Evolutionary conservation across 2,888 invertebrate species (phyloP).

Genomic region (Rapana venosa): DNA sequence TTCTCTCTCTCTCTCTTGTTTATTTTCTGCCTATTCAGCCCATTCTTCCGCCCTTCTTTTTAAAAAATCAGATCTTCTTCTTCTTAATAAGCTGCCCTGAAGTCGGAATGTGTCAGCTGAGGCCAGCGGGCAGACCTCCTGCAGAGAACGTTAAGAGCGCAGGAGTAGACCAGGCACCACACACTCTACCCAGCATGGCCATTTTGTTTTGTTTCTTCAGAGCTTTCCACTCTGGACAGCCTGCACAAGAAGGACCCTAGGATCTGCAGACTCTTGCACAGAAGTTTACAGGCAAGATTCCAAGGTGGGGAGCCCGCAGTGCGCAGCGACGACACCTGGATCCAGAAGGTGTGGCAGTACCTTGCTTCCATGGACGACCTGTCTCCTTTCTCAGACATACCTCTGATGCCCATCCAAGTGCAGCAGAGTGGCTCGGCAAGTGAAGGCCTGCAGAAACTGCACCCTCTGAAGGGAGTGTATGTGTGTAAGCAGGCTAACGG

Average conservation of each 20-base stretch:
- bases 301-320: not conserved
- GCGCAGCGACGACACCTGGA: not conserved
- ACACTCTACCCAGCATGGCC: not conserved
- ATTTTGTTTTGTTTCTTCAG: not conserved
- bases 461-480: constrained; percentile 47
- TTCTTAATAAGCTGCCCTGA: not conserved
- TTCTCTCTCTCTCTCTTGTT: not conserved
- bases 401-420: not conserved
- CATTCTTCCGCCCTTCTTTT: not conserved
- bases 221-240: not conserved
- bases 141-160: too few species aligned
- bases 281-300: not conserved
- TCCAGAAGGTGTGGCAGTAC: not conserved
- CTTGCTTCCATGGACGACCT: not conserved
- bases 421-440: not conserved
- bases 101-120: too few species aligned
- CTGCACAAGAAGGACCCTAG: not conserved
- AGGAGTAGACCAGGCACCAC: too few species aligned
- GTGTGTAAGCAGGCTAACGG: not conserved
- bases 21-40: too few species aligned
- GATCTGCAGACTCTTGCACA: not conserved
- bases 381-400: not conserved
- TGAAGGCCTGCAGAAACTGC: constrained; percentile 32
- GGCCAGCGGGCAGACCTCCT: too few species aligned
- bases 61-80: not conserved